These are phyloP conservation scores for Encarsia formosa DNA, from an alignment of 2,888 invertebrate genomes.

Conservation along the genomic window DNA sequence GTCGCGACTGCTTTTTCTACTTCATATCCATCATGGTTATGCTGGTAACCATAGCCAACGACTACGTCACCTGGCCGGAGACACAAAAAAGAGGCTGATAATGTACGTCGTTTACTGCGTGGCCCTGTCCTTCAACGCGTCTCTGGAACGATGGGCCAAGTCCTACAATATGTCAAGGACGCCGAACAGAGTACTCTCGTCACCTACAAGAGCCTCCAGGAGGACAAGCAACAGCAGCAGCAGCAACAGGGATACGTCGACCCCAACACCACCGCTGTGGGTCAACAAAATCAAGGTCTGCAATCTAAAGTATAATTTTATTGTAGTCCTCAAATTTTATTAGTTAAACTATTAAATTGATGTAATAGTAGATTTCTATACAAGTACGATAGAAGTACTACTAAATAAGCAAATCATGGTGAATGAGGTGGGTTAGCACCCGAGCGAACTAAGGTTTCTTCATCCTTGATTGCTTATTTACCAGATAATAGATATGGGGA, in stretches of 20 bases:
- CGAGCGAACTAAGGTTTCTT: too few species aligned
- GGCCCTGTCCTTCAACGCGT: conserved; percentile 75
- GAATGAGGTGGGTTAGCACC: too few species aligned
- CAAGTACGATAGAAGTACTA: too few species aligned
- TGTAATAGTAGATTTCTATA: too few species aligned
- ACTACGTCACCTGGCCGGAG: conserved; percentile 76
- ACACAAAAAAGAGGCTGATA: conserved; percentile 74
- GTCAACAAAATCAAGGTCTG: conserved; percentile 35
- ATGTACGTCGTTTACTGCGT: conserved; percentile 86
- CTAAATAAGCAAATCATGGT: too few species aligned
- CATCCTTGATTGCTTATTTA: too few species aligned
- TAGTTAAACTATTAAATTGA: too few species aligned
- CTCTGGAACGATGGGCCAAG: conserved; percentile 79
- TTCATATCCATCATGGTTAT: conserved; percentile 83
- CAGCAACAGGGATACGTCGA: conserved; percentile 45
- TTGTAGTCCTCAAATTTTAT: too few species aligned
- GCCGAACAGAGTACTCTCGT: conserved; percentile 62
- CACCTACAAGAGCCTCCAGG: conserved; percentile 58
- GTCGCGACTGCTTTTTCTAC: conserved; percentile 89
- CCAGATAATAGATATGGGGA: too few species aligned
- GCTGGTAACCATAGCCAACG: conserved; percentile 79
- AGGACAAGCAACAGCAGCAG: too few species aligned
- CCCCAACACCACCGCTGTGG: conserved; percentile 48
- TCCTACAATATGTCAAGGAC: conserved; percentile 76
- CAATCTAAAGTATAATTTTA: too few species aligned